Evolutionary conservation across 2,888 invertebrate genomes (phyloP).

Genomic region (Rambutsinella grinnellia): DNA sequence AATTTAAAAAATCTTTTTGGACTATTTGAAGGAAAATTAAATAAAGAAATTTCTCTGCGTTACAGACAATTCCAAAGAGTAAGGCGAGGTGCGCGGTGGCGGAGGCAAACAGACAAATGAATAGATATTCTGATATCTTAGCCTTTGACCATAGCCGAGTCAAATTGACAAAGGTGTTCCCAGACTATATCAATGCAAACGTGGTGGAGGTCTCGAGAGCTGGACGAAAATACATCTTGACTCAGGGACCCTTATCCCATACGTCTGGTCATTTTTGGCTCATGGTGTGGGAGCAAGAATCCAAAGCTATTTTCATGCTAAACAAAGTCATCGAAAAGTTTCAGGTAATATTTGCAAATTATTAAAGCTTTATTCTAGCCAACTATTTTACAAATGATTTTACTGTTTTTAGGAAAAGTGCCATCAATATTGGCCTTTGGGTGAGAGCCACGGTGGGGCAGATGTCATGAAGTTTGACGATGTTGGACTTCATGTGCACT

Average conservation of each 20-base stretch:
- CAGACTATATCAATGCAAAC: slow-evolving; percentile 96
- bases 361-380: slow-evolving; percentile 17
- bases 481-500: slow-evolving; percentile 82
- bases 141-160: slow-evolving; percentile 96
- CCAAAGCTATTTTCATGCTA: slow-evolving; percentile 92
- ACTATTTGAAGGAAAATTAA: no score
- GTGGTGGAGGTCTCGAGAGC: slow-evolving; percentile 86
- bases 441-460: slow-evolving; percentile 71
- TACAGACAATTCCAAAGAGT: no score
- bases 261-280: slow-evolving; percentile 96
- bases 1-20: no score
- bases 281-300: slow-evolving; percentile 97
- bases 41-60: no score
- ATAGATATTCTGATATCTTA: slow-evolving; percentile 95
- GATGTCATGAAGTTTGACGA: slow-evolving; percentile 78
- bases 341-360: slow-evolving; percentile 72
- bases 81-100: no score
- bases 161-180: slow-evolving; percentile 78
- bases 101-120: no score
- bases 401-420: slow-evolving; percentile 78
- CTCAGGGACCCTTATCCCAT: slow-evolving; percentile 92
- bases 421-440: slow-evolving; percentile 91
- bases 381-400: background rate
- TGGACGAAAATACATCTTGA: slow-evolving; percentile 89
- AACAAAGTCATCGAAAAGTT: slow-evolving; percentile 95